Evolutionary conservation across 2,113 vertebrate species (phyloP).

Genomic region (Tetraodon nigroviridis): DNA sequence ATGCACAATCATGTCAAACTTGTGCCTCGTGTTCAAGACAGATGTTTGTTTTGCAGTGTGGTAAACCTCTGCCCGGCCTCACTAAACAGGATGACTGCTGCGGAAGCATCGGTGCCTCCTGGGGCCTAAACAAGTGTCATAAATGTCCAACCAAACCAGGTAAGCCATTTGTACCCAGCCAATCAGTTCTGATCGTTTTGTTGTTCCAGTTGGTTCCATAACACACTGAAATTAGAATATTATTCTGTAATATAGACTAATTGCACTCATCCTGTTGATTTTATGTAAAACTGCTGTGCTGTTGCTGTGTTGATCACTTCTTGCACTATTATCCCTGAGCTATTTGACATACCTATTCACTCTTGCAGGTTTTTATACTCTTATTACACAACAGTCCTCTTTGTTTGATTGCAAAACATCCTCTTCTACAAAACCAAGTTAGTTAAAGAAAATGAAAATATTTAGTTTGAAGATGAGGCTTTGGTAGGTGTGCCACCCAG

Average conservation of each 20-base stretch:
- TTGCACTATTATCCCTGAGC: conserved; percentile 13
- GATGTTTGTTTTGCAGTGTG: conserved; percentile 79
- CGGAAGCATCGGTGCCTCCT: conserved; percentile 88
- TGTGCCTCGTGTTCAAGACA: conserved; percentile 45
- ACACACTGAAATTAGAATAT: conserved; percentile 13
- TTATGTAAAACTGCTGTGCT: conserved; percentile 22
- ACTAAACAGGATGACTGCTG: conserved; percentile 91
- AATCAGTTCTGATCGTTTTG: conserved; percentile 16
- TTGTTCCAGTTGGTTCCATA: conserved; percentile 22
- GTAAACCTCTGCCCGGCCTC: conserved; percentile 84
- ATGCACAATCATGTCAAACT: conserved; percentile 35
- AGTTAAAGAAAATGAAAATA: conserved; percentile 55
- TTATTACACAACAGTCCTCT: conserved; percentile 10
- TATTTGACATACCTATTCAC: too few relatives aligned
- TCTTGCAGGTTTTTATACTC: neutral
- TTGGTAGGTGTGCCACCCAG: conserved; percentile 54
- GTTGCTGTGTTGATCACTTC: conserved; percentile 28
- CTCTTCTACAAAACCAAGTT: conserved; percentile 31
- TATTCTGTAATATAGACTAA: conserved; percentile 29
- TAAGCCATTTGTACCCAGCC: conserved; percentile 61
- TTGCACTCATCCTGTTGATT: conserved; percentile 6
- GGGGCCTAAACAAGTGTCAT: conserved; percentile 83
- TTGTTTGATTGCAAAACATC: conserved; percentile 18
- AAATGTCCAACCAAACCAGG: conserved; percentile 88
- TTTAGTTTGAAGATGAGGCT: conserved; percentile 51